phyloP scores from a whole-genome alignment of 1,140 invertebrate species.

The Oryctes rhinoceros region DNA sequence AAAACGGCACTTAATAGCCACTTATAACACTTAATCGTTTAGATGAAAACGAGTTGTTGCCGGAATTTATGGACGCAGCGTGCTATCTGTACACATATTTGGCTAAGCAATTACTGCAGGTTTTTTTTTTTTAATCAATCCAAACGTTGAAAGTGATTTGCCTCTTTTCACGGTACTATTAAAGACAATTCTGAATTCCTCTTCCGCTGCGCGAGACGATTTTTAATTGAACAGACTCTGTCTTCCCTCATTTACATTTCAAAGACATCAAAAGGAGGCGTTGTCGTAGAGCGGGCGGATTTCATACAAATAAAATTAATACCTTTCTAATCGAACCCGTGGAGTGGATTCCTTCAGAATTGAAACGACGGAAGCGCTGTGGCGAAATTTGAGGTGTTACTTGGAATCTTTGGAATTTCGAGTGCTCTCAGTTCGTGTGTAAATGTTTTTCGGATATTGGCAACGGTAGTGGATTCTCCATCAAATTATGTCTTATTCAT shows the following conservation, averaged over 20 bases:
- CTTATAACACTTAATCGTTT: too few relatives aligned
- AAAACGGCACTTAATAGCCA: too few relatives aligned
- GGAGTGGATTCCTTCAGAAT: neutral
- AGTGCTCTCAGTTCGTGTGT: neutral
- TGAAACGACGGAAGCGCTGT: neutral
- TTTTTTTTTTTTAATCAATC: too few relatives aligned
- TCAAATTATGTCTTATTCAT: neutral
- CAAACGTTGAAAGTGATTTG: too few relatives aligned
- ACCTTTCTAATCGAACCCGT: slow-evolving; percentile 33
- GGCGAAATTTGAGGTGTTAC: neutral
- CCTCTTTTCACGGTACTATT: too few relatives aligned
- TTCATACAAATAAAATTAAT: slow-evolving; percentile 40
- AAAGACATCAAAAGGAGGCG: slow-evolving; percentile 32
- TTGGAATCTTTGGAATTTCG: neutral
- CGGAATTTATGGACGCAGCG: too few relatives aligned
- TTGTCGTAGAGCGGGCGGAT: neutral
- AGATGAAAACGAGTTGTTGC: too few relatives aligned
- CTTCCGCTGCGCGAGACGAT: neutral
- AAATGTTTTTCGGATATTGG: slow-evolving; percentile 23
- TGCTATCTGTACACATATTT: neutral
- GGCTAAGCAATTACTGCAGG: neutral
- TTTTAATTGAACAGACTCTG: slow-evolving; percentile 37
- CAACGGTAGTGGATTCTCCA: neutral
- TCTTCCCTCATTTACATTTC: slow-evolving; percentile 30
- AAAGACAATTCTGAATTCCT: neutral